These are phyloP conservation scores for Chorisops tibialis DNA, from an alignment of 2,888 invertebrate species.

Conservation along the genomic window DNA sequence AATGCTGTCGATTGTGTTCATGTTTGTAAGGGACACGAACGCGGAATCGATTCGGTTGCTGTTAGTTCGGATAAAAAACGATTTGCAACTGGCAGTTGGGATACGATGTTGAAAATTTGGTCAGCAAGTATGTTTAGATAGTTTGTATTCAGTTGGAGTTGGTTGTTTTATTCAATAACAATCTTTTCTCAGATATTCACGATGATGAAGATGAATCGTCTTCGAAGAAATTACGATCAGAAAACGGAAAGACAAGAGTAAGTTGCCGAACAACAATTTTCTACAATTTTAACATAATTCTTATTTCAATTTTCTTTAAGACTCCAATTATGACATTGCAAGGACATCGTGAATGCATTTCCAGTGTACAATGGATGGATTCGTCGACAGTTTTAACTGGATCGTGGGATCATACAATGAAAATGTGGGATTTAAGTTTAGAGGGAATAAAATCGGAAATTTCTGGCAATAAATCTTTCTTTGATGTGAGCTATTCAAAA, in stretches of 20 bases:
- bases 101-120: slow-evolving; percentile 89
- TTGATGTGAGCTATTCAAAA: slow-evolving; percentile 80
- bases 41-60: slow-evolving; percentile 84
- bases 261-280: slow-evolving; percentile 36
- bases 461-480: slow-evolving; percentile 86
- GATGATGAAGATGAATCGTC: slow-evolving; percentile 59
- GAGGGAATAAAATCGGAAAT: slow-evolving; percentile 80
- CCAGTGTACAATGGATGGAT: slow-evolving; percentile 80
- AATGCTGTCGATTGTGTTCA: slow-evolving; percentile 77
- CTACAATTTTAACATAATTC: not conserved
- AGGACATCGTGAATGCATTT: slow-evolving; percentile 90
- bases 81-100: slow-evolving; percentile 88
- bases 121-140: slow-evolving; percentile 60
- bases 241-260: slow-evolving; percentile 60
- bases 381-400: slow-evolving; percentile 74
- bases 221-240: slow-evolving; percentile 60
- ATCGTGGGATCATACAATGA: slow-evolving; percentile 94
- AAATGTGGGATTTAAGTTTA: slow-evolving; percentile 88
- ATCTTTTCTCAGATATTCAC: slow-evolving; percentile 51
- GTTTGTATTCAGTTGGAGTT: not conserved
- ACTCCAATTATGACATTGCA: slow-evolving; percentile 81
- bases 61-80: slow-evolving; percentile 64
- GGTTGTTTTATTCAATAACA: slow-evolving; percentile 7
- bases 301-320: slow-evolving; percentile 48
- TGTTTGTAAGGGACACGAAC: slow-evolving; percentile 85